A percentile compares a stretch with the other conserved stretches of the same genome.
These are phyloP conservation scores for Pasiphila rectangulata DNA, from an alignment of 2,888 invertebrate species.

Conservation along the genomic window DNA sequence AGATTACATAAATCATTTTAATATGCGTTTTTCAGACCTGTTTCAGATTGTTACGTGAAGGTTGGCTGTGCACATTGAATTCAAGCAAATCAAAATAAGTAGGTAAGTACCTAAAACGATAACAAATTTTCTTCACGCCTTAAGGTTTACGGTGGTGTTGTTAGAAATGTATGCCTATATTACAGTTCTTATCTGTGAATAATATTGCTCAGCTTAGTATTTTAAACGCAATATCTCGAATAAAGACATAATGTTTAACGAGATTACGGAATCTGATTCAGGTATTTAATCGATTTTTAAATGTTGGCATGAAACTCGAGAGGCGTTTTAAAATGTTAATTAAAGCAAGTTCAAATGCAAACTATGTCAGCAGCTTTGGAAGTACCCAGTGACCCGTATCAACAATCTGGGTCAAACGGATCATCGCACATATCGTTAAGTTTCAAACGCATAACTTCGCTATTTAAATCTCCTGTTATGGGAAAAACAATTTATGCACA, in stretches of 20 bases:
- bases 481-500: too few relatives aligned
- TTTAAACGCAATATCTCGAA: neutral
- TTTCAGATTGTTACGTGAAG: too few relatives aligned
- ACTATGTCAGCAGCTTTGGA: slow-evolving; percentile 45
- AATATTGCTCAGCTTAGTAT: neutral
- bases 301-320: neutral
- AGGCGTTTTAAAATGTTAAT: slow-evolving; percentile 50
- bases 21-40: too few relatives aligned
- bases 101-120: slow-evolving; percentile 20
- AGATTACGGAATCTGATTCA: too few relatives aligned
- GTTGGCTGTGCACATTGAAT: too few relatives aligned
- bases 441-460: slow-evolving; percentile 38
- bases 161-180: neutral
- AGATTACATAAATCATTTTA: too few relatives aligned
- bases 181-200: neutral
- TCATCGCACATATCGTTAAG: slow-evolving; percentile 49
- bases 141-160: neutral
- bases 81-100: too few relatives aligned
- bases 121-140: slow-evolving; percentile 39
- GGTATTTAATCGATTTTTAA: neutral
- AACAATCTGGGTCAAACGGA: slow-evolving; percentile 70
- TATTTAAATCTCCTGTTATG: neutral
- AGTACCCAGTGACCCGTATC: slow-evolving; percentile 60
- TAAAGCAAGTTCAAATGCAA: slow-evolving; percentile 49
- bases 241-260: too few relatives aligned